These are phyloP conservation scores for Leucozona laternaria DNA, from an alignment of 2,888 invertebrate species.

Conservation along the genomic window DNA sequence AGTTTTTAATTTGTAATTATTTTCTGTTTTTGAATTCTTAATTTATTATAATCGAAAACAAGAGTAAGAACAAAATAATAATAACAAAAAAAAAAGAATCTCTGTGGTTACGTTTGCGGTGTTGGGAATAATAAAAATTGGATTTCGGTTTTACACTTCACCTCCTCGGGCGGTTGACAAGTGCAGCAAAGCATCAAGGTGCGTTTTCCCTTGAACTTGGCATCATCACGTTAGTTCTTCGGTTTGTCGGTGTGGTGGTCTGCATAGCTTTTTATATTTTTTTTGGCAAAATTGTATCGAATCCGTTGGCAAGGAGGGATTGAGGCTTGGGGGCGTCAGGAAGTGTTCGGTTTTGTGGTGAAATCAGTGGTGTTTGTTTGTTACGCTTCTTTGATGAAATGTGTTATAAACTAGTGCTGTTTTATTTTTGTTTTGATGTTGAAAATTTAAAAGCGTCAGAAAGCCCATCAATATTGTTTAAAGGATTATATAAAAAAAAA, in stretches of 20 bases:
- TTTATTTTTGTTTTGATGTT: constrained; percentile 1
- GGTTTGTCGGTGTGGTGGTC: constrained; percentile 4
- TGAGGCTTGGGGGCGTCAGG: not conserved
- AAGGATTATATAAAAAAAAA: constrained; percentile 16
- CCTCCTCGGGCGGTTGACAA: constrained; percentile 11
- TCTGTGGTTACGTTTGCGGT: constrained; percentile 37
- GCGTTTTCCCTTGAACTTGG: constrained; percentile 45
- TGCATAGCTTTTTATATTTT: not conserved
- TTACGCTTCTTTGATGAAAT: constrained; percentile 8
- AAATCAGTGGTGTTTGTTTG: not conserved
- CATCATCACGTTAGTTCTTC: constrained; percentile 4
- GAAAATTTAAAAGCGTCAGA: constrained; percentile 11
- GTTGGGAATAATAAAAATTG: constrained; percentile 2
- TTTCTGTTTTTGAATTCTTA: constrained; percentile 10
- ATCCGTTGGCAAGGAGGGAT: not conserved
- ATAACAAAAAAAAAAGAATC: constrained; percentile 10
- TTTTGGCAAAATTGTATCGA: constrained; percentile 23
- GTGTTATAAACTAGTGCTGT: not conserved
- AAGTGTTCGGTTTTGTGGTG: constrained; percentile 24
- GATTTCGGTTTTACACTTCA: constrained; percentile 3
- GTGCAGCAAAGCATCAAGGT: constrained; percentile 21
- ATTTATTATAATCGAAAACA: constrained; percentile 5
- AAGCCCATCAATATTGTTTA: not conserved
- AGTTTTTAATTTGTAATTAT: constrained; percentile 14
- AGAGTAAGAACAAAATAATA: not conserved